Evolutionary conservation across 2,888 invertebrate genomes (phyloP), one percentile per base, ranked within the genome.

Genomic region (Clitarchus hookeri): DNA sequence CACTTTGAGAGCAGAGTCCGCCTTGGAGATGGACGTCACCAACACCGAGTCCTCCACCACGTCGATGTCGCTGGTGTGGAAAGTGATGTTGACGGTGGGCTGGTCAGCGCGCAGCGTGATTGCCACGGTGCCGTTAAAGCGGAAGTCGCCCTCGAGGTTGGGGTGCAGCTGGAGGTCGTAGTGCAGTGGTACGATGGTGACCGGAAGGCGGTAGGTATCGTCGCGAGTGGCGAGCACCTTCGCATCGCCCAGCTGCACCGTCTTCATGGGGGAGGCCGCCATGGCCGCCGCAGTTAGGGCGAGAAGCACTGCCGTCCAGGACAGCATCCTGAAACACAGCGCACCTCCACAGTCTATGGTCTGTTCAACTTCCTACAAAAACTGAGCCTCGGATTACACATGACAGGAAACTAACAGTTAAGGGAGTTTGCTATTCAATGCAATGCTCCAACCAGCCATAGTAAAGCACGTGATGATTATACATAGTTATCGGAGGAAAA

Each of bases 31-130:
- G 26, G 83, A 36, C 19, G 6, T 80, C 48, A 85, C 83, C 8
- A 44, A 27, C n/a, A 85, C 79, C 16, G 12, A 54, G 36, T 44
- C 16, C 19, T 36, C 23, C 44, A 53, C 44, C 36, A 88, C 84
- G n/a, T 85, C 53, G 79, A 88, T 12, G 79, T 85, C 82, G 26
- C 85, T 84, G 12, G 85, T 79, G 82, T 88, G 87, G 25, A 88
- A 80, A 25, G 84, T 84, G 11, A 88, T 86, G 78, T 6, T 83
- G 84, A 93, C 92, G 12, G 95, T 95, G 84, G 93, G 93, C 88
- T 94, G 92, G 27, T 93, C 92, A 0, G 95, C 94, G 87, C 93
- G 92, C 84, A 97, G 78, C n/a, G 16, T 6, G 44, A 86, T 85
- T 2, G 13, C n/a, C 26, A 84, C 85, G 26, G 13, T 8, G 23